Evolutionary conservation across 2,797 vertebrate genomes (phyloP).

Genomic region (Arrhamphus sclerolepis): DNA sequence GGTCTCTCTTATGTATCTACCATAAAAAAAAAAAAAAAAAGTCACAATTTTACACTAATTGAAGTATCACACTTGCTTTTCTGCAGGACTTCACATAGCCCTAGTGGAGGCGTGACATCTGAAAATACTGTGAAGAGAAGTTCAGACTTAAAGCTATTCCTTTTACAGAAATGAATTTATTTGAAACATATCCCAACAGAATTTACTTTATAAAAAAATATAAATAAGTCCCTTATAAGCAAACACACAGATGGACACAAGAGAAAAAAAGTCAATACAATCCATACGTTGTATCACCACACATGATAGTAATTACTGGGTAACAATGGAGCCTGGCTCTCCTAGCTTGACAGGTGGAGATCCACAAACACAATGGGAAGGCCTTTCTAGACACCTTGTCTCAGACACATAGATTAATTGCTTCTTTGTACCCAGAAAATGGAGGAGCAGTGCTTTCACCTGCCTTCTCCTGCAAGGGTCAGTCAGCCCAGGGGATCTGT

Average conservation of each 20-base stretch:
- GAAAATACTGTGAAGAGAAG: conserved; percentile 62
- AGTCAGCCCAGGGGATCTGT: conserved; percentile 52
- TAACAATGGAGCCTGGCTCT: conserved; percentile 78
- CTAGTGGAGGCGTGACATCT: conserved; percentile 62
- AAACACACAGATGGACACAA: not conserved
- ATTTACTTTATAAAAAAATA: conserved; percentile 1
- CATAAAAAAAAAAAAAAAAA: conserved; percentile 34
- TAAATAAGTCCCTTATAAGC: too few relatives aligned
- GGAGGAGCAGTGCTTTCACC: conserved; percentile 81
- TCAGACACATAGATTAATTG: conserved; percentile 81
- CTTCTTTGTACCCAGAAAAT: conserved; percentile 85
- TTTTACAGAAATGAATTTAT: too few relatives aligned
- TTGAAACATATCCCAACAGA: not conserved
- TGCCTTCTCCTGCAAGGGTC: conserved; percentile 65
- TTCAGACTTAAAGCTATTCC: conserved; percentile 34
- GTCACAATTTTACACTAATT: conserved; percentile 62
- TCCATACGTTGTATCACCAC: conserved; percentile 80
- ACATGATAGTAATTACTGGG: conserved; percentile 84
- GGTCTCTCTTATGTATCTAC: not conserved
- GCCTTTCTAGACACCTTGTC: conserved; percentile 72
- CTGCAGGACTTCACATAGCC: conserved; percentile 54
- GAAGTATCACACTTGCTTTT: conserved; percentile 71
- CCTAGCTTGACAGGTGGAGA: conserved; percentile 59
- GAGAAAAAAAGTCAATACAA: conserved; percentile 78
- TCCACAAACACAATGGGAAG: conserved; percentile 77